Conservation (phyloP, 2,797 vertebrate species). For the Premnoplex brunnescens region DNA sequence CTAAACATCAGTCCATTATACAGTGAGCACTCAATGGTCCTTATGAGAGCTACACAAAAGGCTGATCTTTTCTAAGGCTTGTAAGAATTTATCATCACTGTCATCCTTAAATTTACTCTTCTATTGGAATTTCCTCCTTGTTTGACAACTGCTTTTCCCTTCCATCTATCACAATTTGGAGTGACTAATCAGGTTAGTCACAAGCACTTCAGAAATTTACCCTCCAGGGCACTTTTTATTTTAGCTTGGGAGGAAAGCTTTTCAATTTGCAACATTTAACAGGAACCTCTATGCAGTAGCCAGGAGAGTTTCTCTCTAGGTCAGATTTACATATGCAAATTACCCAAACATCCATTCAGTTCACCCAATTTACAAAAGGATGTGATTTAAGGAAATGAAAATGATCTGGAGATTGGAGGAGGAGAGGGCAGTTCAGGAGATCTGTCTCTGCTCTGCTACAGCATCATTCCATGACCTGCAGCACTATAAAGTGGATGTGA, state of each 20-base stretch:
- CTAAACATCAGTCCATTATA: slow-evolving; percentile 19
- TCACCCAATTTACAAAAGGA: neutral
- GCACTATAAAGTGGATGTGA: neutral
- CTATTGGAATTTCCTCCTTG: slow-evolving; percentile 63
- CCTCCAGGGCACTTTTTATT: slow-evolving; percentile 41
- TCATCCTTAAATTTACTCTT: slow-evolving; percentile 59
- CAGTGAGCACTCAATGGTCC: neutral
- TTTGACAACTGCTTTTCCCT: slow-evolving; percentile 63
- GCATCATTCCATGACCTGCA: neutral
- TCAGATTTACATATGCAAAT: slow-evolving; percentile 48
- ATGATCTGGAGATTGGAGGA: neutral
- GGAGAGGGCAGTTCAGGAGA: neutral
- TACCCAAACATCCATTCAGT: neutral
- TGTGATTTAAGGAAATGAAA: slow-evolving; percentile 7
- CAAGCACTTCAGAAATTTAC: slow-evolving; percentile 53
- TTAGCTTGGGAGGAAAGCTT: slow-evolving; percentile 44
- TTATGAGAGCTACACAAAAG: slow-evolving; percentile 34
- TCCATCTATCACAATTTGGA: slow-evolving; percentile 67
- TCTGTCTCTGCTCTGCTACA: neutral
- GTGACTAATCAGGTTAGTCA: slow-evolving; percentile 63
- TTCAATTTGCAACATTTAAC: slow-evolving; percentile 44
- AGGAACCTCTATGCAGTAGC: neutral
- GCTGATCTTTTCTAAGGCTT: slow-evolving; percentile 46
- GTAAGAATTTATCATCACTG: slow-evolving; percentile 63
- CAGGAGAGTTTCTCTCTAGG: slow-evolving; percentile 1